Evolutionary conservation across 2,888 invertebrate species (phyloP), one percentile per base, ranked within the genome.

Genomic region (Portevinia maculata): DNA sequence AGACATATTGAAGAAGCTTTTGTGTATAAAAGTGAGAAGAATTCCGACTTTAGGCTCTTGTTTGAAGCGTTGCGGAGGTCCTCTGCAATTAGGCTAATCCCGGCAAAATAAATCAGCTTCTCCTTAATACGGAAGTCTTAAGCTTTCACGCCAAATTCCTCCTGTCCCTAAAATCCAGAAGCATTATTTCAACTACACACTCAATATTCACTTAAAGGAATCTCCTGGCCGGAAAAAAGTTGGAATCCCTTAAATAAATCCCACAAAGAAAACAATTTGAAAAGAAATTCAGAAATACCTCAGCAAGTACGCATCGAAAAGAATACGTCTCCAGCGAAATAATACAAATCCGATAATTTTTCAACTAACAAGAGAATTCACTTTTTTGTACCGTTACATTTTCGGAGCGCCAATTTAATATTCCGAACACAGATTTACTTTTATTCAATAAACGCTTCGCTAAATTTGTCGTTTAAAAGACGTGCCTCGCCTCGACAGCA

Each of bases 401-500:
- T 55, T 65, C 52, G 60, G 60, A 34, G 52, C 19, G 21, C 62
- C 78, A 67, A 67, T 76, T 85, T 76, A 84, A 79, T 85, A 85
- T 85, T 79, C 85, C 69, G 55, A 79, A 84, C 84, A 85, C 85
- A 84, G 84, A 84, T 85, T 85, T 85, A 85, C 84, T 85, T 85
- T 85, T 84, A 85, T 85, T 85, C 84, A 85, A 85, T 84, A 84
- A 85, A 84, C 84, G 84, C 75, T 85, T 79, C 79, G 76, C 84
- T 85, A 71, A 75, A 79, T 84, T 84, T 84, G 83, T 73, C 81
- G 76, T 83, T 71, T 73, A 67, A 81, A 62, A 55, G 75, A 81
- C 84, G 81, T 84, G 79, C 78, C 44, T 19, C 15, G 17, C 19
- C 76, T 60, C 50, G 59, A 13, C 73, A 11, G 21, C 19, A 62